Conservation (phyloP, 2,797 vertebrate species). For the Takifugu ocellatus region DNA sequence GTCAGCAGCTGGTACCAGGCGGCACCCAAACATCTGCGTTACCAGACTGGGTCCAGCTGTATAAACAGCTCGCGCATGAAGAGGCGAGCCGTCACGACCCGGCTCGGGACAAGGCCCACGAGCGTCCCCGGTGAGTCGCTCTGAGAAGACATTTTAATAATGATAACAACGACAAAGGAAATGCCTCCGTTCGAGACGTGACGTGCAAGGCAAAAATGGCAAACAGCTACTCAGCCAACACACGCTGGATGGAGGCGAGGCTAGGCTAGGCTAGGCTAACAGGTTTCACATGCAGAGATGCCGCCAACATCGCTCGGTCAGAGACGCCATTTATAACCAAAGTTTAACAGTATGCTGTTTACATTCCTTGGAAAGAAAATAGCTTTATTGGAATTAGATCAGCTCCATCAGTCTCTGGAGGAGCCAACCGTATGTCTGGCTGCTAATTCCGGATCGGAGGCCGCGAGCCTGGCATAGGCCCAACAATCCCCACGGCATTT, state of each 20-base stretch:
- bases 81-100: conserved; percentile 52
- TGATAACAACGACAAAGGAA: conserved; percentile 61
- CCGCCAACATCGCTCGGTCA: no score
- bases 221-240: conserved; percentile 7
- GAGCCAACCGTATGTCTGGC: no score
- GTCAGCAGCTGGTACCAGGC: conserved; percentile 68
- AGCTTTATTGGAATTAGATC: no score
- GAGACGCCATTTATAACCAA: no score
- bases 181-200: conserved; percentile 54
- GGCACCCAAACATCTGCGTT: conserved; percentile 58
- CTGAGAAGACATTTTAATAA: conserved; percentile 64
- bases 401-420: no score
- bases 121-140: conserved; percentile 54
- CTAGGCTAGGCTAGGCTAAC: no score
- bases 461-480: no score
- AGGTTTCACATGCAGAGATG: no score
- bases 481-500: no score
- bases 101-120: conserved; percentile 15
- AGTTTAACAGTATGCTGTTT: no score
- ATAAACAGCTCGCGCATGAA: conserved; percentile 69
- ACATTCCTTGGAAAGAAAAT: no score
- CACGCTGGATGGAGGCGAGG: background rate
- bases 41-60: conserved; percentile 62
- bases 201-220: conserved; percentile 66
- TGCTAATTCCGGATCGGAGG: no score